phyloP scores from a whole-genome alignment of 2,113 vertebrate genomes.

The Podarcis muralis region DNA sequence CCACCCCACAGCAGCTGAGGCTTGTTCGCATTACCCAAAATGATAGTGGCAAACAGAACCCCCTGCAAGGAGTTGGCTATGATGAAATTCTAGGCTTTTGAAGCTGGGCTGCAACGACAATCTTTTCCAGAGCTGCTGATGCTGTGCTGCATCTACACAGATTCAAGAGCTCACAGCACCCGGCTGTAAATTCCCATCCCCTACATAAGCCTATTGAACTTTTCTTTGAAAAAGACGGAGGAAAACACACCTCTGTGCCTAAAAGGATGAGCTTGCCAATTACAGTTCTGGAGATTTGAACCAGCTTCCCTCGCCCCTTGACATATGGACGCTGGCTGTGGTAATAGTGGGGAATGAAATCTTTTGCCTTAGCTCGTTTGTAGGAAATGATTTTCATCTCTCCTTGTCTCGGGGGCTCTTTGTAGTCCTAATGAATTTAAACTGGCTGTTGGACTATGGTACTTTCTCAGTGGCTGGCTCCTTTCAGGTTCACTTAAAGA shows the following conservation, averaged over 20 bases:
- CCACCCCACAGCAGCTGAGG: not conserved
- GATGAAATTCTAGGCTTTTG: not conserved
- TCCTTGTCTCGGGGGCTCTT: not conserved
- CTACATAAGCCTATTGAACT: not conserved
- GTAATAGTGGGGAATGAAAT: not conserved
- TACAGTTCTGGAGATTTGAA: not conserved
- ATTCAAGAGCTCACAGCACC: not conserved
- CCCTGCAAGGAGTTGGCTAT: not conserved
- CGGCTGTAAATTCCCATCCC: not conserved
- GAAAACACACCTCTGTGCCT: not conserved
- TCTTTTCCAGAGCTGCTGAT: not conserved
- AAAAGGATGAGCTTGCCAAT: not conserved
- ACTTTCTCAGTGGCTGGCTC: conserved; percentile 21
- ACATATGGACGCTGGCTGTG: not conserved
- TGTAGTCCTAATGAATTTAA: conserved; percentile 36
- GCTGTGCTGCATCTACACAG: no score
- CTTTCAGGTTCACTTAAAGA: conserved; percentile 11
- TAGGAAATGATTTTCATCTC: not conserved
- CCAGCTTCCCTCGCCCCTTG: not conserved
- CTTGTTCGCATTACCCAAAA: not conserved
- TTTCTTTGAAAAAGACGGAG: not conserved
- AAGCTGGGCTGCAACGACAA: not conserved
- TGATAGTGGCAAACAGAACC: not conserved
- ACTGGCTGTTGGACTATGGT: not conserved
- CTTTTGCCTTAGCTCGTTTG: conserved; percentile 5